phyloP scores from a whole-genome alignment of 2,113 vertebrate genomes.

The Cygnus atratus region DNA sequence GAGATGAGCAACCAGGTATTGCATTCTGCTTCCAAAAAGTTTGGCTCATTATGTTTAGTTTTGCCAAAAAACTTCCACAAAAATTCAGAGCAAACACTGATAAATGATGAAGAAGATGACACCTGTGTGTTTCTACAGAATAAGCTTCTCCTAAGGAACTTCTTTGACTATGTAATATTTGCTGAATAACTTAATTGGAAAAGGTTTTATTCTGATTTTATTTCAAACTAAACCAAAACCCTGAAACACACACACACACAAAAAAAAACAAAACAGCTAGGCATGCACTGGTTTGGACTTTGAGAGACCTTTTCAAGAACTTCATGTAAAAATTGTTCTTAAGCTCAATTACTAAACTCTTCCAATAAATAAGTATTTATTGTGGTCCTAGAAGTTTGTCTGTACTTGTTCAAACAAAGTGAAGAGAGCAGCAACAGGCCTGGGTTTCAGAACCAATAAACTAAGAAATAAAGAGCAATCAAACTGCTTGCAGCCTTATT shows the following conservation, averaged over 20 bases:
- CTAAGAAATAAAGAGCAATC: not conserved
- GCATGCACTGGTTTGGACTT: not conserved
- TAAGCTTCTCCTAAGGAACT: not conserved
- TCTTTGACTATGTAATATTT: not conserved
- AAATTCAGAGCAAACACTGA: not conserved
- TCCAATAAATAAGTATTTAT: not conserved
- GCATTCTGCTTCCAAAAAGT: not conserved
- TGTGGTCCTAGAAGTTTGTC: not conserved
- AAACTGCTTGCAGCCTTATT: not conserved
- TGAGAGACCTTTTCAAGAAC: not conserved
- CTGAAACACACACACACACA: not conserved
- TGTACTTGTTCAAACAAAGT: not conserved
- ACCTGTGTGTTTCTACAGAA: not conserved
- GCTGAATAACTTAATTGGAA: not conserved
- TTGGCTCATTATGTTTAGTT: not conserved
- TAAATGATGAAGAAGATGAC: not conserved
- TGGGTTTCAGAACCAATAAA: not conserved
- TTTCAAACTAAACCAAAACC: not conserved
- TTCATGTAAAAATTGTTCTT: not conserved
- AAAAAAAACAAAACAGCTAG: not conserved
- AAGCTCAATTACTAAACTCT: not conserved
- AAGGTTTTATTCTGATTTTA: not conserved
- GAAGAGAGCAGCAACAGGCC: not conserved
- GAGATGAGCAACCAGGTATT: not conserved
- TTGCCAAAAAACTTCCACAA: not conserved